Percentiles rank a stretch among this genome's conserved stretches.
Conservation (phyloP, 2,888 invertebrate species). For the Hypselothyrea guttata region DNA sequence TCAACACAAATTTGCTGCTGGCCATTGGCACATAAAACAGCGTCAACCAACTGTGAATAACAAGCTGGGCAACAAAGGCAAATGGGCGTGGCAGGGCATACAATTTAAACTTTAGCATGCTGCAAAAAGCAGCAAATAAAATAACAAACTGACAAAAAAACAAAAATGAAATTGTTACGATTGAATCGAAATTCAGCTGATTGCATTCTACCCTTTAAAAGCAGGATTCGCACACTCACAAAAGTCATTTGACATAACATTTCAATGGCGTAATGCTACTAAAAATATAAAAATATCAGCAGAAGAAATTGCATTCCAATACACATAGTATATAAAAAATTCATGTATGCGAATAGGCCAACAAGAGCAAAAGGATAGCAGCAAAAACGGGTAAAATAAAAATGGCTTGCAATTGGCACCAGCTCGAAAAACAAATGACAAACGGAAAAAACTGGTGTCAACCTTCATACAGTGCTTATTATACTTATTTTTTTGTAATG, state of each 20-base stretch:
- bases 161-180: no score
- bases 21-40: constrained; percentile 51
- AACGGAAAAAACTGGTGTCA: constrained; percentile 60
- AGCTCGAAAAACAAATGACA: constrained; percentile 45
- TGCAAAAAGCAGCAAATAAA: not conserved
- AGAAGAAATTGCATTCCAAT: constrained; percentile 13
- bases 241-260: constrained; percentile 12
- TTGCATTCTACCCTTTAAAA: not conserved
- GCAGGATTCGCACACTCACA: not conserved
- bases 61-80: constrained; percentile 16
- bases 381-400: constrained; percentile 10
- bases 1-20: constrained; percentile 43
- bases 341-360: constrained; percentile 20
- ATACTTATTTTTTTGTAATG: constrained; percentile 9
- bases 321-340: constrained; percentile 32
- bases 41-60: constrained; percentile 61
- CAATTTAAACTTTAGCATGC: constrained; percentile 10
- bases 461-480: constrained; percentile 33
- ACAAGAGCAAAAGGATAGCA: constrained; percentile 6
- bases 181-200: constrained; percentile 4
- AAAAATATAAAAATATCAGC: constrained; percentile 1
- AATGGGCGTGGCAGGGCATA: constrained; percentile 3
- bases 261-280: constrained; percentile 5
- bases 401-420: constrained; percentile 47
- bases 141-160: no score